Conservation (phyloP, 2,113 vertebrate genomes). For the Labeo rohita region DNA sequence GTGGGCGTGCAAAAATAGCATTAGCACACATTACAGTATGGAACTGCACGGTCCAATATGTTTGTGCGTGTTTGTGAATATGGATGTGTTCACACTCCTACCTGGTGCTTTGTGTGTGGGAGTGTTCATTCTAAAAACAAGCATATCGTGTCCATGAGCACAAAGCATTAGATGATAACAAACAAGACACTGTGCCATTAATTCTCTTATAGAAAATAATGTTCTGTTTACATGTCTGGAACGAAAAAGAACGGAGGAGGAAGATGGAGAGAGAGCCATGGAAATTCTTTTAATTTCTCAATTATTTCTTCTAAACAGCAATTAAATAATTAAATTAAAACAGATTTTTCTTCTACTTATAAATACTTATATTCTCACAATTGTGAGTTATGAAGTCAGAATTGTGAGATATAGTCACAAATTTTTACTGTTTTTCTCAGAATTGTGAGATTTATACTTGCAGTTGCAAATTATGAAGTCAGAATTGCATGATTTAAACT, state of each 20-base stretch:
- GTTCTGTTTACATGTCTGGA: slow-evolving; percentile 26
- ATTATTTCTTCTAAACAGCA: slow-evolving; percentile 69
- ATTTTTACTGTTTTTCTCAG: too few relatives aligned
- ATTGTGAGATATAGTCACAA: too few relatives aligned
- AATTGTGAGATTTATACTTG: too few relatives aligned
- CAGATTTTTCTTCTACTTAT: not conserved
- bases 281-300: slow-evolving; percentile 62
- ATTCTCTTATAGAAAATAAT: slow-evolving; percentile 12
- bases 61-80: slow-evolving; percentile 40
- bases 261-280: not conserved
- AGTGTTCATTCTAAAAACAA: slow-evolving; percentile 36
- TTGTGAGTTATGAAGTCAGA: too few relatives aligned
- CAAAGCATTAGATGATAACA: not conserved
- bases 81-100: slow-evolving; percentile 48
- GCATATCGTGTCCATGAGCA: not conserved
- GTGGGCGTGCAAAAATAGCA: slow-evolving; percentile 48
- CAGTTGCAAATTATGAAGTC: too few relatives aligned
- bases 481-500: too few relatives aligned
- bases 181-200: slow-evolving; percentile 20
- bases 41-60: slow-evolving; percentile 6
- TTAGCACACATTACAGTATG: slow-evolving; percentile 36
- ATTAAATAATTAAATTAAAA: too few relatives aligned
- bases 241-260: not conserved
- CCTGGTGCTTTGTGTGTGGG: slow-evolving; percentile 56
- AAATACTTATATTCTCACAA: not conserved